Evolutionary conservation across 2,888 invertebrate genomes (phyloP), one percentile per base, ranked within the genome.

Genomic region (Arctia plantaginis): DNA sequence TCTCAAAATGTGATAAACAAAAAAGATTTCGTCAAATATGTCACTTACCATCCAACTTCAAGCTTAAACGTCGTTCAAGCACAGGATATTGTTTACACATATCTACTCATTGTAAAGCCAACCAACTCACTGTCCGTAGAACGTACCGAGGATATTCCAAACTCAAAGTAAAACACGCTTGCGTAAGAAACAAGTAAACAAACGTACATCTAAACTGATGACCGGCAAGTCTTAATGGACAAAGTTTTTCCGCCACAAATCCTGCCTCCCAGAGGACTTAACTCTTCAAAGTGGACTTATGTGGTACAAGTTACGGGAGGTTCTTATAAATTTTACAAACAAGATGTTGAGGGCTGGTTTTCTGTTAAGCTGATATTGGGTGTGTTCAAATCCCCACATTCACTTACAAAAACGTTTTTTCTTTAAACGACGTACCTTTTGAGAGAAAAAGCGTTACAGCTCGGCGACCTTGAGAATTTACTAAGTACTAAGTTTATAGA

Each of bases 171-270:
- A 66, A 72, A 51, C 66, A 72, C 68, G 65, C 65, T 72, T 80
- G 62, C 55, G 44, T 70, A 67, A 68, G 73, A 73, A 75, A 75
- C 77, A 67, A 76, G 75, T 71, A 85, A 85, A 88, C 86, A 85
- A 82, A 85, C 78, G 74, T 64, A 74, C 80, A 76, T 81, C 75
- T 74, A 73, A 82, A 84, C 86, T 86, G 90, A 91, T 90, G 91
- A 78, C 88, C 90, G 86, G 80, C 82, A 76, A 80, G 83, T 87
- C 90, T 89, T 93, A 94, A 94, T 93, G 92, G 92, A 87, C 87
- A 89, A 94, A 93, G 92, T 93, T 94, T 92, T 90, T 91, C 88
- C 81, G 80, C 90, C 91, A 91, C 93, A 93, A 93, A 93, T 93
- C 92, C 91, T 86, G 74, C 82, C 86, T 62, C 88, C 82, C 83